Conservation (phyloP, 2,797 vertebrate species). For the Apogon hyalosoma region DNA sequence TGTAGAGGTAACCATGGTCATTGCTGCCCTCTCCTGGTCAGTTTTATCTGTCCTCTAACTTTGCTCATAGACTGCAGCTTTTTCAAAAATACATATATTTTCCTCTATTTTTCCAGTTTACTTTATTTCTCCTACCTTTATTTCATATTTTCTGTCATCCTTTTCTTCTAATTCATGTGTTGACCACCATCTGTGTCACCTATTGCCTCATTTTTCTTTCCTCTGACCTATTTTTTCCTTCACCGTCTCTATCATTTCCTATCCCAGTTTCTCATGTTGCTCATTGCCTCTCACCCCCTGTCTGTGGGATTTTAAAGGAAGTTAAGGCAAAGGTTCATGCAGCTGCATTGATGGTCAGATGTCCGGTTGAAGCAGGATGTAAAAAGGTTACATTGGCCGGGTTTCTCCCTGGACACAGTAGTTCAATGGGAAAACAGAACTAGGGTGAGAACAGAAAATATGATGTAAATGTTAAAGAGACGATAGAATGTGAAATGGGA, state of each 20-base stretch:
- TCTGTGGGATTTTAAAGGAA: neutral
- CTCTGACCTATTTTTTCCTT: neutral
- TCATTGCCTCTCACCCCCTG: neutral
- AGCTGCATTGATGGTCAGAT: neutral
- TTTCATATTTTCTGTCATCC: neutral
- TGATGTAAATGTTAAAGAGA: too few species aligned
- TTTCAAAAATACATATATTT: too few species aligned
- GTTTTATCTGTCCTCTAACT: neutral
- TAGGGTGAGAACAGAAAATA: too few species aligned
- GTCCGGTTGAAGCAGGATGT: neutral
- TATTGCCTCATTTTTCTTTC: neutral
- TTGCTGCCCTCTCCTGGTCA: conserved; percentile 59
- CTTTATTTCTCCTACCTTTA: too few species aligned
- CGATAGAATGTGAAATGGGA: too few species aligned
- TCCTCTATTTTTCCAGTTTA: too few species aligned
- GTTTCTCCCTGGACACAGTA: neutral
- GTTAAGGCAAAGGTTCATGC: neutral
- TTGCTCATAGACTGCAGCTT: neutral
- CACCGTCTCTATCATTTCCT: neutral
- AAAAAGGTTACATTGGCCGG: too few species aligned
- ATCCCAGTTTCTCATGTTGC: neutral
- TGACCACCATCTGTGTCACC: neutral
- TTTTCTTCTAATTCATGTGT: neutral
- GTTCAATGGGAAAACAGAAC: too few species aligned
- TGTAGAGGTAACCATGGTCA: neutral